Conservation (phyloP, 2,888 invertebrate species). For the Flabesymbios commensalis region DNA sequence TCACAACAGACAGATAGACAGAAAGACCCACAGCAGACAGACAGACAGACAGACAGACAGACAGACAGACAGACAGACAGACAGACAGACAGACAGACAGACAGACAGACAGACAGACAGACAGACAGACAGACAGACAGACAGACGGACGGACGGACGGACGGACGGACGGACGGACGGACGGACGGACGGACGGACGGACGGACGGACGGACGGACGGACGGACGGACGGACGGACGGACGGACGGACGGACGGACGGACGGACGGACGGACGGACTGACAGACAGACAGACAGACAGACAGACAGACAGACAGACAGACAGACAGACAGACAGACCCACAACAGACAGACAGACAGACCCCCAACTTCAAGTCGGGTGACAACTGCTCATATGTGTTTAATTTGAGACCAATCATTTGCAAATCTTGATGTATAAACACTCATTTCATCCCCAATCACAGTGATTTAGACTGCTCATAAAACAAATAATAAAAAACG, state of each 20-base stretch:
- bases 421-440: too few species aligned
- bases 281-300: conserved; percentile 25
- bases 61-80: conserved; percentile 30
- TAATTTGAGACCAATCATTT: too few species aligned
- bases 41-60: conserved; percentile 24
- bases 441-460: too few species aligned
- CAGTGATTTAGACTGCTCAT: too few species aligned
- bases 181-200: conserved; percentile 28
- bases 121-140: conserved; percentile 28
- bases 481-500: too few species aligned
- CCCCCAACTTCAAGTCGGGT: too few species aligned
- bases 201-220: conserved; percentile 27
- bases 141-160: too few species aligned
- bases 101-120: conserved; percentile 26
- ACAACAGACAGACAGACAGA: too few species aligned
- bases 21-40: conserved; percentile 23
- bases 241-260: conserved; percentile 11
- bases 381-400: too few species aligned
- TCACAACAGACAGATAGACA: conserved; percentile 27
- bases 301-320: conserved; percentile 25
- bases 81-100: conserved; percentile 29
- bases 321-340: conserved; percentile 28
- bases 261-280: conserved; percentile 20
- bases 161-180: conserved; percentile 21
- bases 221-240: not conserved